Percentiles rank a stretch among this genome's conserved stretches.
These are phyloP conservation scores for Tenthredo livida DNA, from an alignment of 2,888 invertebrate genomes.

Conservation along the genomic window DNA sequence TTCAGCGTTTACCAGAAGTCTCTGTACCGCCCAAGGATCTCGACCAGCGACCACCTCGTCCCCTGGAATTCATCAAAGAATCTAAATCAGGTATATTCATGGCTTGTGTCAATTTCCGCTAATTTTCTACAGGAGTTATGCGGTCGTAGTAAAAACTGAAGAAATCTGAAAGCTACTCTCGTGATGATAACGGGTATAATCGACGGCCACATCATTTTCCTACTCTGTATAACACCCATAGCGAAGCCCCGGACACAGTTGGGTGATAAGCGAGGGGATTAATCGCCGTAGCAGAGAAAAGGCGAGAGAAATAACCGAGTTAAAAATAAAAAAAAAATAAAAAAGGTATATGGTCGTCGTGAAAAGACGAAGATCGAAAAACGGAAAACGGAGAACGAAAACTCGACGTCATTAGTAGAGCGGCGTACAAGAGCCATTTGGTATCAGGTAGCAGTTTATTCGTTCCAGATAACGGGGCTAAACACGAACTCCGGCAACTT, in stretches of 20 bases:
- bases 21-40: constrained; percentile 65
- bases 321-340: background rate
- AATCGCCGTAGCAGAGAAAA: background rate
- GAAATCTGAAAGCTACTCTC: background rate
- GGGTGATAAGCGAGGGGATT: constrained; percentile 32
- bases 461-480: constrained; percentile 1
- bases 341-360: background rate
- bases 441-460: constrained; percentile 32
- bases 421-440: constrained; percentile 11
- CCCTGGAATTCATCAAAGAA: constrained; percentile 65
- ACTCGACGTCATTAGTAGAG: constrained; percentile 18
- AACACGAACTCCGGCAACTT: constrained; percentile 8
- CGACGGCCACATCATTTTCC: background rate
- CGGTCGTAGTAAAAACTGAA: background rate
- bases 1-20: constrained; percentile 65
- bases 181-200: background rate
- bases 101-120: background rate
- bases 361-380: constrained; percentile 5
- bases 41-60: constrained; percentile 71
- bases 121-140: background rate
- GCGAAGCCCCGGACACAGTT: background rate
- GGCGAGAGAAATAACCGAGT: background rate
- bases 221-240: background rate
- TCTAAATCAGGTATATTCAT: background rate
- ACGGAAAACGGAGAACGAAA: constrained; percentile 29